These are phyloP conservation scores for Otus sunia DNA, from an alignment of 2,113 vertebrate genomes.

Conservation along the genomic window DNA sequence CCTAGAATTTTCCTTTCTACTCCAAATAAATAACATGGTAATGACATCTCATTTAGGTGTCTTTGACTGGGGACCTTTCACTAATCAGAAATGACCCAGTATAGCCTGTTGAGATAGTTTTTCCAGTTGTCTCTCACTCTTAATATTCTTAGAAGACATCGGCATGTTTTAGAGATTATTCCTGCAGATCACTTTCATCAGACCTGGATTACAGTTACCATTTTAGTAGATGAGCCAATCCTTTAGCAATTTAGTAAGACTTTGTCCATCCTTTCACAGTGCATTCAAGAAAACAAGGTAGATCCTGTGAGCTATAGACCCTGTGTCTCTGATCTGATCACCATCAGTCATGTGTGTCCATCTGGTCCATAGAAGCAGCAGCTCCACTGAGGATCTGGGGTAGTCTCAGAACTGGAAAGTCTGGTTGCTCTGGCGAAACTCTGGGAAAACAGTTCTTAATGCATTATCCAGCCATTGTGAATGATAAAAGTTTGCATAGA, in stretches of 20 bases:
- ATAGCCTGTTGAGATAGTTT: neutral
- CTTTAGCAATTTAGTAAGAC: neutral
- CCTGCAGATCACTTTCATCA: neutral
- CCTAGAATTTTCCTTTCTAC: neutral
- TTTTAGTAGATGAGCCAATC: neutral
- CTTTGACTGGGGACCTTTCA: neutral
- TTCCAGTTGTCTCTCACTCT: neutral
- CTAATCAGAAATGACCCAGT: neutral
- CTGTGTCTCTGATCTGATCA: neutral
- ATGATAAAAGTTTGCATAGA: neutral
- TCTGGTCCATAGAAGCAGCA: neutral
- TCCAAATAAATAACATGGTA: neutral
- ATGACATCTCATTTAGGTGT: neutral
- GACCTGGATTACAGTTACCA: neutral
- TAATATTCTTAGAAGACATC: neutral
- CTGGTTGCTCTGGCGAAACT: neutral
- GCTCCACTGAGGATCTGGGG: neutral
- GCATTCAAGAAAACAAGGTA: neutral
- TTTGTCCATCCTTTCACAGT: neutral
- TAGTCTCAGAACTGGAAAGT: neutral
- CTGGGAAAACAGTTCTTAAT: neutral
- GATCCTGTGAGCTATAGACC: neutral
- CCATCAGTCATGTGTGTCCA: accelerated
- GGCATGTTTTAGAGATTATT: neutral
- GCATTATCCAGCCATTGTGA: neutral